Conservation (phyloP, 30 jellyfish, hydroid and myxozoan genomes). For the Clytia hemisphaerica region DNA sequence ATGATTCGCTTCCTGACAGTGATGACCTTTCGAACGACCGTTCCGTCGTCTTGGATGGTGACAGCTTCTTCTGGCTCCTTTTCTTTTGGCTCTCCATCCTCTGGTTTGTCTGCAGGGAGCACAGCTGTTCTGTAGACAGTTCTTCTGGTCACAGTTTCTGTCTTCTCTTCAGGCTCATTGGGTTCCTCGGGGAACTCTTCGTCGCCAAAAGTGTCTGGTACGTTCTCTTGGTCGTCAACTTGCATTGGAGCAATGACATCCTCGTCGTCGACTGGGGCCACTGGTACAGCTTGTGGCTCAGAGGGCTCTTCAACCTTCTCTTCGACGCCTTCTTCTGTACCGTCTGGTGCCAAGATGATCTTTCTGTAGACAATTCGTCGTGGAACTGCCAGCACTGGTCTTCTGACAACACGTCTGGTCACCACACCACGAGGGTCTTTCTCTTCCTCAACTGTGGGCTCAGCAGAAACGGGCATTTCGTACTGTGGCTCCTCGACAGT, state of each 20-base stretch:
- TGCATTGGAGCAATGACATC: conserved; percentile 5
- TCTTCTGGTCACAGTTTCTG: background rate
- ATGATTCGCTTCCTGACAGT: conserved; percentile 61
- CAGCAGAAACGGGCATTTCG: conserved; percentile 54
- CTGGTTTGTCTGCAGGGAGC: too few species aligned
- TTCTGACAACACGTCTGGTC: conserved; percentile 24
- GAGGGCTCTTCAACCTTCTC: conserved; percentile 46
- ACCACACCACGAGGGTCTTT: conserved; percentile 55
- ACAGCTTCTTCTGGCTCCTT: conserved; percentile 11
- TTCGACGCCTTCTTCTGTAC: conserved; percentile 50
- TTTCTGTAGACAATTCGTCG: conserved; percentile 54
- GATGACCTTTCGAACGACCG: conserved; percentile 23
- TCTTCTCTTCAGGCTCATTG: conserved; percentile 34
- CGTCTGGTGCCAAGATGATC: conserved; percentile 43
- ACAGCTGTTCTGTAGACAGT: conserved; percentile 4
- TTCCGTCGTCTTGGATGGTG: background rate
- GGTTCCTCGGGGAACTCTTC: too few species aligned
- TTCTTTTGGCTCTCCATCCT: background rate
- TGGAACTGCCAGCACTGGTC: conserved; percentile 45
- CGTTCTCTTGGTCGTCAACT: conserved; percentile 8
- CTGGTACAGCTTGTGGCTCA: conserved; percentile 1
- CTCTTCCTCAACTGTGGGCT: conserved; percentile 59
- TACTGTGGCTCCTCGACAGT: conserved; percentile 63
- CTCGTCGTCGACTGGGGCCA: conserved; percentile 25
- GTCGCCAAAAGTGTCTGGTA: conserved; percentile 7